phyloP scores from a whole-genome alignment of 1,140 invertebrate species.

The Pseudomyrmex gracilis region DNA sequence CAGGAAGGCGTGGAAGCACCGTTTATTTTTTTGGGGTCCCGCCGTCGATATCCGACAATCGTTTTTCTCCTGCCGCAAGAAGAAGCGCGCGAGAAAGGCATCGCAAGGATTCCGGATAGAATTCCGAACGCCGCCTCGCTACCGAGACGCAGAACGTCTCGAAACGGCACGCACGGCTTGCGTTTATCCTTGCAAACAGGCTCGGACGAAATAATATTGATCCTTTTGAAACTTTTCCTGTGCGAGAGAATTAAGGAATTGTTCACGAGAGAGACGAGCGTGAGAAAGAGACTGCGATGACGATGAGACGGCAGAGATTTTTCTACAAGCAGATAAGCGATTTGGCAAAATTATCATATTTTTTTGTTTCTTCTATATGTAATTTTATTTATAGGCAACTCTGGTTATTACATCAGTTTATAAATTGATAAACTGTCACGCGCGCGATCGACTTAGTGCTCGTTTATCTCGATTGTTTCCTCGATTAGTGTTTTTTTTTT shows the following conservation, averaged over 20 bases:
- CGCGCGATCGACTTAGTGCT: too few relatives aligned
- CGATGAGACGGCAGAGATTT: too few relatives aligned
- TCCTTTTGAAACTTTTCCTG: neutral
- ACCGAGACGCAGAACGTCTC: slow-evolving; percentile 13
- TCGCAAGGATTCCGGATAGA: slow-evolving; percentile 61
- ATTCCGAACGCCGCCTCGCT: slow-evolving; percentile 32
- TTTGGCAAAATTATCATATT: too few relatives aligned
- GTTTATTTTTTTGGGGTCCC: slow-evolving; percentile 50
- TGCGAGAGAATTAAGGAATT: slow-evolving; percentile 2
- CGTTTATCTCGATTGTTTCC: too few relatives aligned
- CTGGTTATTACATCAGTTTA: too few relatives aligned
- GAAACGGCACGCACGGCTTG: neutral
- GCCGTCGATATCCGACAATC: slow-evolving; percentile 37
- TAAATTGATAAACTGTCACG: too few relatives aligned
- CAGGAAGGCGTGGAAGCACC: slow-evolving; percentile 21
- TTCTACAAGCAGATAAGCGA: too few relatives aligned
- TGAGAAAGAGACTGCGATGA: neutral
- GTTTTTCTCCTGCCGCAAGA: slow-evolving; percentile 33
- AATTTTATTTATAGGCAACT: too few relatives aligned
- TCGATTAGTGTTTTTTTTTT: too few relatives aligned
- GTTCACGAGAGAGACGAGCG: neutral
- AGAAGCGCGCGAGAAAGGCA: slow-evolving; percentile 27
- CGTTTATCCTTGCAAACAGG: neutral
- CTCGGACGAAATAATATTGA: slow-evolving; percentile 41
- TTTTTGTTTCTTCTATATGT: too few relatives aligned